Percentiles rank a stretch among this genome's conserved stretches.
These are phyloP conservation scores for Thalassoma bifasciatum DNA, from an alignment of 2,113 vertebrate species.

Conservation along the genomic window DNA sequence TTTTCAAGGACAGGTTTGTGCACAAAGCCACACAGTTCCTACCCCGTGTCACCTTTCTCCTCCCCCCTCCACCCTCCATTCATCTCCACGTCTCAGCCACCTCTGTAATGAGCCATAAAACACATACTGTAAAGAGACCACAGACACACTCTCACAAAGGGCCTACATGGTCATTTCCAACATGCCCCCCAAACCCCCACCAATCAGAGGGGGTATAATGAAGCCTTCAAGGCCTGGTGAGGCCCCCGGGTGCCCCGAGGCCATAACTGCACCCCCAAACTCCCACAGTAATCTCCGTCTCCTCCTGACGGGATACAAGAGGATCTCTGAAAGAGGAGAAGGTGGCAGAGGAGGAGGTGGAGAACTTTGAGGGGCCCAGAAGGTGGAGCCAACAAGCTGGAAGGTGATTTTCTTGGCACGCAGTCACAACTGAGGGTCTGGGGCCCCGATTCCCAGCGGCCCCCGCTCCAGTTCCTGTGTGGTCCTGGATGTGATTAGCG, in stretches of 20 bases:
- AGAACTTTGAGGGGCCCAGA: slow-evolving; percentile 19
- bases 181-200: slow-evolving; percentile 24
- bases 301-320: slow-evolving; percentile 54
- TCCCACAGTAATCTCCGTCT: slow-evolving; percentile 36
- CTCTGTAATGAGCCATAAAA: slow-evolving; percentile 83
- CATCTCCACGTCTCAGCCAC: slow-evolving; percentile 78
- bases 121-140: slow-evolving; percentile 60
- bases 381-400: slow-evolving; percentile 56
- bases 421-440: slow-evolving; percentile 36
- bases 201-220: slow-evolving; percentile 44
- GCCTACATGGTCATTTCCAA: slow-evolving; percentile 47
- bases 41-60: slow-evolving; percentile 44
- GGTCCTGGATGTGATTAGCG: slow-evolving; percentile 76
- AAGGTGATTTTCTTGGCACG: slow-evolving; percentile 79
- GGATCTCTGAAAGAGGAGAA: slow-evolving; percentile 79
- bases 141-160: slow-evolving; percentile 48
- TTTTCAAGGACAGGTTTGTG: slow-evolving; percentile 40
- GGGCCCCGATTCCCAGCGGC: slow-evolving; percentile 39
- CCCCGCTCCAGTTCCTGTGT: slow-evolving; percentile 64
- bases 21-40: slow-evolving; percentile 11
- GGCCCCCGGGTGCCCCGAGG: slow-evolving; percentile 40
- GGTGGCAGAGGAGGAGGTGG: slow-evolving; percentile 63
- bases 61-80: slow-evolving; percentile 55
- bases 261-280: slow-evolving; percentile 45
- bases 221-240: slow-evolving; percentile 56